Evolutionary conservation across 1,140 invertebrate genomes (phyloP).

Genomic region (Drosophila leontia): DNA sequence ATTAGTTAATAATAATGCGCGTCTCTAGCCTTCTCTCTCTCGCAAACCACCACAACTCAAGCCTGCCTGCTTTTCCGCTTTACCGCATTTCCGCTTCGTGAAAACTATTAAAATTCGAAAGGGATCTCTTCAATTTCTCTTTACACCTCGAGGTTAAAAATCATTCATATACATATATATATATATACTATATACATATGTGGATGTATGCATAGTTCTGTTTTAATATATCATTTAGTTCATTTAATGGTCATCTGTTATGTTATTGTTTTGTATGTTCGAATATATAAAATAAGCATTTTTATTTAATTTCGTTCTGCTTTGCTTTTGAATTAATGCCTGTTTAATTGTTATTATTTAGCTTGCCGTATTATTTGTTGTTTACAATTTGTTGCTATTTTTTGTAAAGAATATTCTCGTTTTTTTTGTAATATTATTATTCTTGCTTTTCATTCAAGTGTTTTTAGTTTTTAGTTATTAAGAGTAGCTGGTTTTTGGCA

Average conservation of each 20-base stretch:
- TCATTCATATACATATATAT: slow-evolving; percentile 63
- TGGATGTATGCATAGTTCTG: slow-evolving; percentile 35
- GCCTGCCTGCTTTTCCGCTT: slow-evolving; percentile 9
- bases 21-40: slow-evolving; percentile 48
- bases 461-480: slow-evolving; percentile 46
- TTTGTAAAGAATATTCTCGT: slow-evolving; percentile 47
- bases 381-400: slow-evolving; percentile 73
- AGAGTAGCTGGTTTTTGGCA: slow-evolving; percentile 54
- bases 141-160: slow-evolving; percentile 63
- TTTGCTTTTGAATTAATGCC: slow-evolving; percentile 17
- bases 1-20: slow-evolving; percentile 76
- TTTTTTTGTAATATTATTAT: slow-evolving; percentile 4
- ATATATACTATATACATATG: slow-evolving; percentile 25
- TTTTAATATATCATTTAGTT: slow-evolving; percentile 58
- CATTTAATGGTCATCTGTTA: slow-evolving; percentile 67
- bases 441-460: slow-evolving; percentile 18
- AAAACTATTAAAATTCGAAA: slow-evolving; percentile 72
- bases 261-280: slow-evolving; percentile 73
- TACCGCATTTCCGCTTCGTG: slow-evolving; percentile 20
- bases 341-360: slow-evolving; percentile 56
- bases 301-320: slow-evolving; percentile 5
- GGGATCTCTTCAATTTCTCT: slow-evolving; percentile 23
- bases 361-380: slow-evolving; percentile 29
- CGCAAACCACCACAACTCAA: slow-evolving; percentile 26
- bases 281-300: slow-evolving; percentile 77